Conservation (phyloP, 2,113 vertebrate genomes). For the Rissa tridactyla region DNA sequence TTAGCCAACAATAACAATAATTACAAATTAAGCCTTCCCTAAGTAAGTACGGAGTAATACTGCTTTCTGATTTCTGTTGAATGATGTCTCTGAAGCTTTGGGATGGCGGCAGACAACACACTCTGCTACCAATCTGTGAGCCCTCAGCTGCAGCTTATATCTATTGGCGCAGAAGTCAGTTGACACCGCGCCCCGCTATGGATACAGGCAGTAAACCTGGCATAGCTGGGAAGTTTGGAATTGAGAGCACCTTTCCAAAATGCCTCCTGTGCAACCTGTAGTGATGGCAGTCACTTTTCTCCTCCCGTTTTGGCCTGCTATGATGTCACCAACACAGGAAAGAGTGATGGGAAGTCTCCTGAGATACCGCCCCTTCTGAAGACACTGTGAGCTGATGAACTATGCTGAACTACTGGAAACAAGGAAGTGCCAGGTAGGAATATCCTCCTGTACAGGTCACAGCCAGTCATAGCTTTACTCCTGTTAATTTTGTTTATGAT, state of each 20-base stretch:
- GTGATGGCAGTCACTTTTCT: background rate
- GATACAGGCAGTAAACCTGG: background rate
- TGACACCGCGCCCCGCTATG: fast-evolving
- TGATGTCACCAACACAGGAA: background rate
- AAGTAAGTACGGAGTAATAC: background rate
- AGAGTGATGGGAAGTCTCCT: background rate
- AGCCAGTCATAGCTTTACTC: background rate
- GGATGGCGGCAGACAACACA: background rate
- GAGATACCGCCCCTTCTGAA: background rate
- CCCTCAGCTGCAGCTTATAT: background rate
- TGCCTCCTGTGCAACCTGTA: background rate
- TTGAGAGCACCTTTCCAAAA: background rate
- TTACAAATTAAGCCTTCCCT: background rate
- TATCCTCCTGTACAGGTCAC: background rate
- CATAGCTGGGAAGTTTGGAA: background rate
- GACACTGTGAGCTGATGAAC: background rate
- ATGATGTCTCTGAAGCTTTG: background rate
- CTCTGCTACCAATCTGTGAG: background rate
- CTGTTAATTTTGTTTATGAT: background rate
- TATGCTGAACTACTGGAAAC: background rate
- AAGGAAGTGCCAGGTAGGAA: background rate
- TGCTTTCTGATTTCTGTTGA: background rate
- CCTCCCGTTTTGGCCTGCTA: background rate
- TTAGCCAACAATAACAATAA: background rate
- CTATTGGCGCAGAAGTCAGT: too few relatives aligned